Evolutionary conservation across 2,888 invertebrate genomes (phyloP), one percentile per base, ranked within the genome.

Genomic region (Drosophila tanythrix): DNA sequence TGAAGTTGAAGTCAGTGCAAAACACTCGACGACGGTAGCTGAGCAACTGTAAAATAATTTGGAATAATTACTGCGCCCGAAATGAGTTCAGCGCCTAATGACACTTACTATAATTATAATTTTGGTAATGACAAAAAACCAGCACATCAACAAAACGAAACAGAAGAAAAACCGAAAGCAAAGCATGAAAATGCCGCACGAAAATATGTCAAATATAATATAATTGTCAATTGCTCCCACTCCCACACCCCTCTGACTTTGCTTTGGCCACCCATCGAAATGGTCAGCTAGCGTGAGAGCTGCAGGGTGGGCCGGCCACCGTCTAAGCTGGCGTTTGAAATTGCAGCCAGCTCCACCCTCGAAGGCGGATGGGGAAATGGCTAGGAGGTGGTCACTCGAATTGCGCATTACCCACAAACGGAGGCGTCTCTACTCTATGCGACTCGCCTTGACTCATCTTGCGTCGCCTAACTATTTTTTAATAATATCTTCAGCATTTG

Each of bases 181-280:
- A 60, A 74, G 60, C 66, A 61, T 65, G 56, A 68, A 79, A 83
- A 74, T 69, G 73, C 65, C 68, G 43, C 76, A 79, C 59, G 52
- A 82, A 88, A 88, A 85, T 89, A 88, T 88, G 89, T 88, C 89
- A 88, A 87, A 87, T 76, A 82, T 88, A 87, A 88, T 87, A 82
- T 82, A 85, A 88, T 88, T 88, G 85, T 83, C 88, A 86, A 83
- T 88, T 79, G 74, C 70, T 15, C 33, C 27, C 29, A 55, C n/a
- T 33, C 5, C 35, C 31, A 18, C 18, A 0, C 38, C 21, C 15
- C 6, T 11, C 3, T 11, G 27, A n/a, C 29, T 15, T 2, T 2
- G 15, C 21, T 40, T 5, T 29, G 18, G n/a, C 11, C 29, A 11
- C 1, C 29, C 51, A 58, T 61, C 61, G 43, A 74, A 82, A 82